Conservation (phyloP, 2,797 vertebrate genomes). For the Poeciliopsis presidionis region DNA sequence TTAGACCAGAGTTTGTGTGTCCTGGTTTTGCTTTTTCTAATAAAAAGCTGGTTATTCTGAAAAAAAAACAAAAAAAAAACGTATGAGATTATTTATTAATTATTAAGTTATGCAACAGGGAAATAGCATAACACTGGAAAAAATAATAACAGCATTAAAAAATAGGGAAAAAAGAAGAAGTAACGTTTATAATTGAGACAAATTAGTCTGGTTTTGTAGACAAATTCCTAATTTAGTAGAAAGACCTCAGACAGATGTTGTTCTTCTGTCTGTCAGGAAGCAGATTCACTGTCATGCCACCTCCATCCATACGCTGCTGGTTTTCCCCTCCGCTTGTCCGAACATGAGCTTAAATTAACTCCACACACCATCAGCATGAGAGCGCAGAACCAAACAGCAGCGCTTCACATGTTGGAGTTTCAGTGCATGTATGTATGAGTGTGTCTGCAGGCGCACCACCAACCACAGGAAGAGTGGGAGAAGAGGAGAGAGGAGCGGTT, state of each 20-base stretch:
- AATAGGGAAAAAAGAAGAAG: neutral
- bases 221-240: slow-evolving; percentile 56
- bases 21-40: neutral
- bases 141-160: neutral
- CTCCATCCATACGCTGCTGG: slow-evolving; percentile 36
- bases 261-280: slow-evolving; percentile 66
- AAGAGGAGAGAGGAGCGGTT: slow-evolving; percentile 76
- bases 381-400: slow-evolving; percentile 46
- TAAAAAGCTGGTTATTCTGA: neutral
- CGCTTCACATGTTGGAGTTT: slow-evolving; percentile 42
- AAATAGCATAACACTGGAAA: neutral
- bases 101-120: neutral
- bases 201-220: slow-evolving; percentile 51
- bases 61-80: neutral
- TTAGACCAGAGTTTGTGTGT: neutral
- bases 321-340: slow-evolving; percentile 62
- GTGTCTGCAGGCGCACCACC: slow-evolving; percentile 51
- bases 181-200: slow-evolving; percentile 32
- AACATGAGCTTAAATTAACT: slow-evolving; percentile 69
- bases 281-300: slow-evolving; percentile 69
- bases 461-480: slow-evolving; percentile 87
- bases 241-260: slow-evolving; percentile 55
- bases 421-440: slow-evolving; percentile 19
- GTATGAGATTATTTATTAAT: neutral
- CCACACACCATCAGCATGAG: slow-evolving; percentile 42